These are phyloP conservation scores for Pammene aurita DNA, from an alignment of 2,888 invertebrate genomes.

Conservation along the genomic window DNA sequence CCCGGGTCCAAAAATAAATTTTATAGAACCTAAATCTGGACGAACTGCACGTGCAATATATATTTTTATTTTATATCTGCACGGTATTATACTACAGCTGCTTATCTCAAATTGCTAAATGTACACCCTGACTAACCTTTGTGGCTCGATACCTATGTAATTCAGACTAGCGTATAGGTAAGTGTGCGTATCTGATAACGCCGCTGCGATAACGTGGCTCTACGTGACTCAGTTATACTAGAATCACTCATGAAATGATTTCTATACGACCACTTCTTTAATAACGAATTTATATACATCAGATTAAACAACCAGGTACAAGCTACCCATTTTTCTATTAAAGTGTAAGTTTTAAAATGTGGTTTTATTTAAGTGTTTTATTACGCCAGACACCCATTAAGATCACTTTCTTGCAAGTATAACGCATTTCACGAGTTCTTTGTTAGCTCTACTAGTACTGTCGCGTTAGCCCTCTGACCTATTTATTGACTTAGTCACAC, in stretches of 20 bases:
- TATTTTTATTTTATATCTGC: background rate
- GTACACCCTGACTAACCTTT: slow-evolving; percentile 46
- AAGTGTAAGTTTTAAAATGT: background rate
- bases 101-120: slow-evolving; percentile 55
- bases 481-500: background rate
- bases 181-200: slow-evolving; percentile 73
- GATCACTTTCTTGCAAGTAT: background rate
- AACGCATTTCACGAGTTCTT: background rate
- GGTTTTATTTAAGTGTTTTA: background rate
- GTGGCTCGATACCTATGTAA: slow-evolving; percentile 44
- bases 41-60: background rate
- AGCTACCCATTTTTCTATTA: background rate
- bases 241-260: slow-evolving; percentile 29
- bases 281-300: slow-evolving; percentile 2
- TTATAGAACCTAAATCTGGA: background rate
- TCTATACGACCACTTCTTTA: slow-evolving; percentile 1
- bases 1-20: too few species aligned
- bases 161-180: slow-evolving; percentile 19
- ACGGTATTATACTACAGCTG: background rate
- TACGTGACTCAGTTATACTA: slow-evolving; percentile 66
- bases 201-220: slow-evolving; percentile 67
- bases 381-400: background rate
- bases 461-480: background rate
- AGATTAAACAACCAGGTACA: background rate
- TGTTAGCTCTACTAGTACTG: background rate